Percentiles rank a stretch among this genome's conserved stretches.
Evolutionary conservation across 1,140 invertebrate genomes (phyloP).

Genomic region (Agrypnia vestita): DNA sequence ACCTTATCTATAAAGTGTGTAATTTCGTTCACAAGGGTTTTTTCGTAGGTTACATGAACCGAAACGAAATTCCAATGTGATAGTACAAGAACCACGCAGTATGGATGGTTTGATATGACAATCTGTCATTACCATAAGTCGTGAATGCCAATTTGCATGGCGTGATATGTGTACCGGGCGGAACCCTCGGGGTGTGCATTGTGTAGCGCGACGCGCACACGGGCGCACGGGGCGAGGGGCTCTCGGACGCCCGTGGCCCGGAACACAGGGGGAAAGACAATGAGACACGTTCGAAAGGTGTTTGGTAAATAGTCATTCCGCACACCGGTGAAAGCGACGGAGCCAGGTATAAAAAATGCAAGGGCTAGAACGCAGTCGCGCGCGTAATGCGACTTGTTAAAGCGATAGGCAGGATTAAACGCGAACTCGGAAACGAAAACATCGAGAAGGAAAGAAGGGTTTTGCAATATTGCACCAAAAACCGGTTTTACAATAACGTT

Average conservation of each 20-base stretch:
- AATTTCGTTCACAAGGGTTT: too few species aligned
- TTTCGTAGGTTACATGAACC: too few species aligned
- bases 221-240: not conserved
- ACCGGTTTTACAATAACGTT: not conserved
- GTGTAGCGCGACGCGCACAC: not conserved
- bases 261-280: slow-evolving; percentile 20
- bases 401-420: not conserved
- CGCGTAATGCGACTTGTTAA: not conserved
- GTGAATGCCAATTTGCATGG: too few species aligned
- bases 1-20: too few species aligned
- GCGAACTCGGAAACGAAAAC: too few species aligned
- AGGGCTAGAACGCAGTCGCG: not conserved
- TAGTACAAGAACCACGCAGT: too few species aligned
- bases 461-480: not conserved
- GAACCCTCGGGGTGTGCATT: not conserved
- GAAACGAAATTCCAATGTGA: too few species aligned
- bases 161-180: not conserved
- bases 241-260: slow-evolving; percentile 3
- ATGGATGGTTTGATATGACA: too few species aligned
- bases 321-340: not conserved
- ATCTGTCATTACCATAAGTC: too few species aligned
- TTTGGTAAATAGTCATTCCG: slow-evolving; percentile 25
- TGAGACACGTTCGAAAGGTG: slow-evolving; percentile 4
- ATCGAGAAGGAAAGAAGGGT: not conserved
- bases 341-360: slow-evolving; percentile 23